Base-by-base conservation (phyloP, 30 jellyfish, hydroid and myxozoan species). In the Aurelia sp. region DNA sequence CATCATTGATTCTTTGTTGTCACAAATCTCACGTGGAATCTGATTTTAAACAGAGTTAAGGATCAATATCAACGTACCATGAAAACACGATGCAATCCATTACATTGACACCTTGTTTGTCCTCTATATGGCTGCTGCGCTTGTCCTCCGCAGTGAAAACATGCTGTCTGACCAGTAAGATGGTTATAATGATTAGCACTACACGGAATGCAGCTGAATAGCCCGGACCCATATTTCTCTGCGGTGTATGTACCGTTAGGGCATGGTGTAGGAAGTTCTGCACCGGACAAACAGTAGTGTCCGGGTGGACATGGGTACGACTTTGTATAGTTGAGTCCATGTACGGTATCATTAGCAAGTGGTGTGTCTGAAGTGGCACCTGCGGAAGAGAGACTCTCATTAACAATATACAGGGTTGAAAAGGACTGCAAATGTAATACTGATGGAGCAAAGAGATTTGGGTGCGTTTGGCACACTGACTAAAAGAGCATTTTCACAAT, bases 271-370 rank as follows among this genome's bases (percentile, higher is more conserved):
- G 99, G 99, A 31, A 69, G 47, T 8, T 55, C 59, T 33, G 68
- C 92, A 21, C 99, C 99, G 51, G 97, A 71, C 3, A 67, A 90
- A 74, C 99, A 94, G 66, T 82, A 94, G 73, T 94, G 89, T 0
- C 99, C 99, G 18, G 89, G 84, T 11, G 99, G 99, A 62, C 99
- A 94, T 13, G 96, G 99, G 84, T 88, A 94, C 0, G 99, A 86
- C 74, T 87, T 92, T 38, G 98, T 92, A 30, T 47, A 65, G 78
- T 87, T 87, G 52, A 92, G 55, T 16, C 98, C 98, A 78, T 71
- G 94, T 41, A 62, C 82, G 0, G 98, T 87, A 44, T 77, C 88
- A 60, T 92, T 92, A 5, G 78, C 93, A 57, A 82, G 92, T 0
- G 98, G 98, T 9, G 35, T 11, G 86, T 92, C 98, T 13, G 98